Conservation (phyloP, 1,140 invertebrate species). For the Drosophila virilis region DNA sequence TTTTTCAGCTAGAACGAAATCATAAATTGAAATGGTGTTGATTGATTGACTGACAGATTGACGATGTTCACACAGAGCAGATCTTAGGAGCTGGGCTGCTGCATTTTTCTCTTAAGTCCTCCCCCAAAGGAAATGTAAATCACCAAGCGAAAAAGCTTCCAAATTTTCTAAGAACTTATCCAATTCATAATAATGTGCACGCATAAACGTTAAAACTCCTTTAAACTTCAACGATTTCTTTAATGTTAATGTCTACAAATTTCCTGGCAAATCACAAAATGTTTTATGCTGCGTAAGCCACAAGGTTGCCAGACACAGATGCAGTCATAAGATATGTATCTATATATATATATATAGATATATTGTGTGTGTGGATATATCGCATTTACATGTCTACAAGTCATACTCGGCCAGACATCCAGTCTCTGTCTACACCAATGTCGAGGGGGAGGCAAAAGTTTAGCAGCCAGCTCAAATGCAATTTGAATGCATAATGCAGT, state of each 20-base stretch:
- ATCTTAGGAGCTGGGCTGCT: no score
- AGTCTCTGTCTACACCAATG: constrained; percentile 1
- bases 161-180: background rate
- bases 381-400: constrained; percentile 40
- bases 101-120: no score
- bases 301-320: constrained; percentile 48
- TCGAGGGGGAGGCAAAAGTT: constrained; percentile 29
- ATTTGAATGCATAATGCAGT: constrained; percentile 60
- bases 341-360: constrained; percentile 2
- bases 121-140: no score
- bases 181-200: background rate
- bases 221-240: constrained; percentile 8
- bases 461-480: constrained; percentile 47
- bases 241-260: constrained; percentile 42
- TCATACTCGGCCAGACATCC: constrained; percentile 34
- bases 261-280: constrained; percentile 25
- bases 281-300: constrained; percentile 17
- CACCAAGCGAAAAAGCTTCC: background rate
- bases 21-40: no score
- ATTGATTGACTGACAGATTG: no score
- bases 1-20: no score
- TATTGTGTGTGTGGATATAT: constrained; percentile 14
- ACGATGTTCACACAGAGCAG: no score
- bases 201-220: constrained; percentile 12
- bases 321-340: constrained; percentile 16